Percentiles rank a stretch among this genome's conserved stretches.
Conservation (phyloP, 1,140 invertebrate species). For the Zeugodacus cucurbitae region DNA sequence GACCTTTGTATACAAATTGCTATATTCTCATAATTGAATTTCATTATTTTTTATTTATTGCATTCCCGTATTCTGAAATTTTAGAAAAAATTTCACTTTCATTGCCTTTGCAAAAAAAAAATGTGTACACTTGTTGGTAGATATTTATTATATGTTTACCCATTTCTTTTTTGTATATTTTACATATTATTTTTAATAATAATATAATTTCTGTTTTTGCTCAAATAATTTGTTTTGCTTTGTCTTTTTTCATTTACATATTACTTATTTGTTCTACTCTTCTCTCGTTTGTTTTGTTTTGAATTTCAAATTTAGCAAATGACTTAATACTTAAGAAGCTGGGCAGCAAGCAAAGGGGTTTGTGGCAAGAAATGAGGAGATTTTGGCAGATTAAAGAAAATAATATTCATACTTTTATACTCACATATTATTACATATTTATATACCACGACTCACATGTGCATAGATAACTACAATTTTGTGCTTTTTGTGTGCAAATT, state of each 20-base stretch:
- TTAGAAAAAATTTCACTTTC: not conserved
- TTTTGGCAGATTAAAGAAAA: not conserved
- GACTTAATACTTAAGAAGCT: not conserved
- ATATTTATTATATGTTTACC: not conserved
- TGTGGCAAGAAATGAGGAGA: not conserved
- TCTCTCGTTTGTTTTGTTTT: not conserved
- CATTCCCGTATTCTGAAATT: not conserved
- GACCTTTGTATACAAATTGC: not conserved
- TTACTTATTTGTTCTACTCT: not conserved
- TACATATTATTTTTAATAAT: not conserved
- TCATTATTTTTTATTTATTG: not conserved
- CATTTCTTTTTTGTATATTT: not conserved
- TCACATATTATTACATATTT: too few relatives aligned
- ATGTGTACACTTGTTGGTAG: not conserved
- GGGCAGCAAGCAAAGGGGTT: not conserved
- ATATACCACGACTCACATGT: not conserved
- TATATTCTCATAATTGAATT: not conserved
- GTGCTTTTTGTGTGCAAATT: not conserved
- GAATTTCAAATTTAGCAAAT: conserved; percentile 10
- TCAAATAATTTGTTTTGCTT: not conserved
- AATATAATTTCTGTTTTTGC: not conserved
- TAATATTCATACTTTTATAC: not conserved
- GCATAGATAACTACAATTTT: not conserved
- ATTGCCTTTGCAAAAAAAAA: not conserved
- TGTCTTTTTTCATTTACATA: not conserved